These are phyloP conservation scores for Malurus alboscapulatus DNA, from an alignment of 2,113 vertebrate genomes.

Conservation along the genomic window DNA sequence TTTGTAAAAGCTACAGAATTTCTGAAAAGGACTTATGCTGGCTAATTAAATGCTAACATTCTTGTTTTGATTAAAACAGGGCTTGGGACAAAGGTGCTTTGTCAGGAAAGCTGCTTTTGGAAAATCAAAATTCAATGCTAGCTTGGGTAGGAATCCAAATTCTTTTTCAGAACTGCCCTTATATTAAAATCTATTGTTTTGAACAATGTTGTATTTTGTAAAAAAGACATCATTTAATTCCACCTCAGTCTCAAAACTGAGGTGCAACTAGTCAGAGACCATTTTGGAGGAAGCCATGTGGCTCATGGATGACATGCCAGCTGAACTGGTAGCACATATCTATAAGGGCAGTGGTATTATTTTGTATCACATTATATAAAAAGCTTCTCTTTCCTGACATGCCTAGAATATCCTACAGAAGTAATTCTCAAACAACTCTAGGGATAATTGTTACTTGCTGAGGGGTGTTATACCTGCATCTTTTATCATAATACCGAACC, in stretches of 20 bases:
- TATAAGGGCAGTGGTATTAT: neutral
- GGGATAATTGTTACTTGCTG: neutral
- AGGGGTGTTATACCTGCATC: neutral
- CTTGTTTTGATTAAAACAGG: neutral
- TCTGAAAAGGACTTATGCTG: neutral
- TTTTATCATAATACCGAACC: neutral
- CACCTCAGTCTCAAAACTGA: neutral
- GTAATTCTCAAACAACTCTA: neutral
- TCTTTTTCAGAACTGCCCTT: neutral
- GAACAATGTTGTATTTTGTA: neutral
- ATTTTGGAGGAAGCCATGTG: neutral
- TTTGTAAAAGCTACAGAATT: neutral
- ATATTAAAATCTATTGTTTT: neutral
- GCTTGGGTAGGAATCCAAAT: neutral
- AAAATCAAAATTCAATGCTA: neutral
- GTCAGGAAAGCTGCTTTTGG: neutral
- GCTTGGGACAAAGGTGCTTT: neutral
- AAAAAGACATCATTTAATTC: neutral
- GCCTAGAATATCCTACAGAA: neutral
- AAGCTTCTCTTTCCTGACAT: neutral
- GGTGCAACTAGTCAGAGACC: neutral
- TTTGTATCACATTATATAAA: neutral
- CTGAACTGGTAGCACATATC: neutral
- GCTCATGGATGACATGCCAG: neutral
- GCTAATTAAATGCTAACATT: neutral